phyloP scores from a whole-genome alignment of 2,888 invertebrate genomes.

The Lasioglossum pauxillum region DNA sequence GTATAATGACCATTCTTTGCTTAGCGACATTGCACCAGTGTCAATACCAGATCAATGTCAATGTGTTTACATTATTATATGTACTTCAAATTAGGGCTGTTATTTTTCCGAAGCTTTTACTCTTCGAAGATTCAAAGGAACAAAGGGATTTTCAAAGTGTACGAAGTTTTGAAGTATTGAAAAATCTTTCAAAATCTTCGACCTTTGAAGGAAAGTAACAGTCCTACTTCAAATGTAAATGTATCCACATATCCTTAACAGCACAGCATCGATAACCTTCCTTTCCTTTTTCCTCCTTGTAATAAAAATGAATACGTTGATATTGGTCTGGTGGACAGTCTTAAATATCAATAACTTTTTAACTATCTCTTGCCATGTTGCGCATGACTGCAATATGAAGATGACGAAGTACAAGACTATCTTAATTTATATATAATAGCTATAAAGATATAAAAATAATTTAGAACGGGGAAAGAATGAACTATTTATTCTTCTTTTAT shows the following conservation, averaged over 20 bases:
- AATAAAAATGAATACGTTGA: neutral
- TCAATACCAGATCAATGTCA: neutral
- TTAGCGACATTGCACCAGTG: neutral
- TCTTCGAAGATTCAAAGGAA: too few species aligned
- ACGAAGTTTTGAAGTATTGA: too few species aligned
- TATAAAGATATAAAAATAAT: conserved; percentile 1
- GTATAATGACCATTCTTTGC: neutral
- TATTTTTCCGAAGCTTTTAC: too few species aligned
- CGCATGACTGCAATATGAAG: neutral
- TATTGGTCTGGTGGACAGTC: neutral
- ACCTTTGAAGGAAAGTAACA: too few species aligned
- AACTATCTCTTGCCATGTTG: neutral
- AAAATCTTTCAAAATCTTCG: too few species aligned
- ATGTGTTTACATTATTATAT: neutral
- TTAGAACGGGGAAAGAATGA: neutral
- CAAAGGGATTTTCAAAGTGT: too few species aligned
- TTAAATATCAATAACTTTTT: neutral
- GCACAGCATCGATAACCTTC: neutral
- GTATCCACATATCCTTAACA: neutral
- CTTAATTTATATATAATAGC: neutral
- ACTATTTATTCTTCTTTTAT: neutral
- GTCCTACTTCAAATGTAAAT: neutral
- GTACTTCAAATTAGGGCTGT: too few species aligned
- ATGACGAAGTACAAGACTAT: neutral
- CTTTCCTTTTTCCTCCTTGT: neutral